Percentiles rank a stretch among this genome's conserved stretches.
phyloP scores from a whole-genome alignment of 1,140 invertebrate species.

The Hyposmocoma kahamanoa region DNA sequence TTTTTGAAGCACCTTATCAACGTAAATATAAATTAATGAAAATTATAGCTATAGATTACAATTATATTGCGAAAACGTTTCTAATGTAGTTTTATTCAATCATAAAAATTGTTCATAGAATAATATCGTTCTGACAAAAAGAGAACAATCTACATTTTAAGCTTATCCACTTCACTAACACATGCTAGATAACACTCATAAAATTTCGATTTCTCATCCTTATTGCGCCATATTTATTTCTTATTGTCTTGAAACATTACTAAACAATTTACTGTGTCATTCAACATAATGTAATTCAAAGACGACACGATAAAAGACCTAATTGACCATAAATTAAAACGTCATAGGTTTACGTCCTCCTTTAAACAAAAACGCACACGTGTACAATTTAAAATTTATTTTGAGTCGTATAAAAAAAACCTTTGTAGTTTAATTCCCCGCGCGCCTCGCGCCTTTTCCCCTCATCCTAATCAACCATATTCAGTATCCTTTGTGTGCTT shows the following conservation, averaged over 20 bases:
- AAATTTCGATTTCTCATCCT: too few species aligned
- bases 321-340: conserved; percentile 13
- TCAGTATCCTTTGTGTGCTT: too few species aligned
- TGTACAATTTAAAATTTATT: background rate
- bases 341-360: conserved; percentile 20
- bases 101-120: background rate
- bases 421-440: too few species aligned
- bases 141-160: too few species aligned
- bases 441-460: too few species aligned
- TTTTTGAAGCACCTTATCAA: background rate
- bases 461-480: too few species aligned
- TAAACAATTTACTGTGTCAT: background rate
- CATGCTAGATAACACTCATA: too few species aligned
- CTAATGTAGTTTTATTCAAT: background rate
- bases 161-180: too few species aligned
- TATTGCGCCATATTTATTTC: conserved; percentile 1
- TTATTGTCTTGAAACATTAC: too few species aligned
- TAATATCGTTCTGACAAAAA: too few species aligned
- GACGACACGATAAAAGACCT: background rate
- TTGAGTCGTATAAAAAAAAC: too few species aligned
- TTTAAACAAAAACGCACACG: conserved; percentile 17
- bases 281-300: background rate
- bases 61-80: background rate
- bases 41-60: background rate
- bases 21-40: background rate